These are phyloP conservation scores for Diaprepes abbreviatus DNA, from an alignment of 2,888 invertebrate genomes.

Conservation along the genomic window DNA sequence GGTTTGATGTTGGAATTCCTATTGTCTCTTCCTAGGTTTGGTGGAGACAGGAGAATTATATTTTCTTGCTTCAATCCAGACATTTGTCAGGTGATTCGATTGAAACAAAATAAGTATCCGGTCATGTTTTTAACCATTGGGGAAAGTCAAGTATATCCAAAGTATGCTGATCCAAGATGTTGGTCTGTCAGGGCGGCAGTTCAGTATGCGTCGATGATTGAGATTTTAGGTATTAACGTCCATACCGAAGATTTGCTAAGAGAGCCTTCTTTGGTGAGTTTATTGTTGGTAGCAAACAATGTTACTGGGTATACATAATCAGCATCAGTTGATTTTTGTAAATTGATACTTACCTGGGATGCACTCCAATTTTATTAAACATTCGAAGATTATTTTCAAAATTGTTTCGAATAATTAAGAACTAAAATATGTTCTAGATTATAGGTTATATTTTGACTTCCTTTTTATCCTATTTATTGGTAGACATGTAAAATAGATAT, in stretches of 20 bases:
- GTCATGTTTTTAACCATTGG: slow-evolving; percentile 92
- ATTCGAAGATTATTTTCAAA: too few species aligned
- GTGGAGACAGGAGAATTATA: slow-evolving; percentile 85
- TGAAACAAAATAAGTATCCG: slow-evolving; percentile 97
- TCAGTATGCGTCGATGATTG: slow-evolving; percentile 84
- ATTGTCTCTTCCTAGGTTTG: slow-evolving; percentile 67
- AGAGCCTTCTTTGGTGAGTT: slow-evolving; percentile 81
- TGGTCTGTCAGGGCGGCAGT: slow-evolving; percentile 85
- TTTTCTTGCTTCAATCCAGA: slow-evolving; percentile 98
- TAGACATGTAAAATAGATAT: too few species aligned
- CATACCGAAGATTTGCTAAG: slow-evolving; percentile 92
- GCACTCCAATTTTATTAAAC: too few species aligned
- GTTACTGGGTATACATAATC: not conserved
- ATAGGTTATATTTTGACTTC: too few species aligned
- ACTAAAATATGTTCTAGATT: too few species aligned
- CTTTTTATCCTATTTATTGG: too few species aligned
- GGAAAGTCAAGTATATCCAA: slow-evolving; percentile 75
- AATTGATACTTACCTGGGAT: too few species aligned
- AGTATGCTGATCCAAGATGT: slow-evolving; percentile 89
- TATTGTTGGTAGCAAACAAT: not conserved
- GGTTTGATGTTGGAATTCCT: not conserved
- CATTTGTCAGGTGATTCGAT: slow-evolving; percentile 88
- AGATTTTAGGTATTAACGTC: slow-evolving; percentile 90
- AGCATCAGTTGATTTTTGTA: too few species aligned
- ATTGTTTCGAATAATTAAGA: too few species aligned